These are phyloP conservation scores for Numenius arquata DNA, from an alignment of 2,113 vertebrate species.

Conservation along the genomic window DNA sequence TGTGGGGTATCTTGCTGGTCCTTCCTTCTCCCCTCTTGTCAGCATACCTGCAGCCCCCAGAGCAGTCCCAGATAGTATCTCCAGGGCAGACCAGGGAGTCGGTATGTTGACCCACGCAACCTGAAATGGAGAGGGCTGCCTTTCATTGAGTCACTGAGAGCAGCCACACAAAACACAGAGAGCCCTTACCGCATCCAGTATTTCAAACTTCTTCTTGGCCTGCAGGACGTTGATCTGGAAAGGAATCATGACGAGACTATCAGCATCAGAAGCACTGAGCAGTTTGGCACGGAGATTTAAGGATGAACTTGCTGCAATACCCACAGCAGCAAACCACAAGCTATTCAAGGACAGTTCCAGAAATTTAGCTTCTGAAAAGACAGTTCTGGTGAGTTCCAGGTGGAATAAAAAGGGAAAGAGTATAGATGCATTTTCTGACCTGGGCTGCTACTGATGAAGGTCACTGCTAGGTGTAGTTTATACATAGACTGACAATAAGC, in stretches of 20 bases:
- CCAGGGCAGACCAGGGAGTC: background rate
- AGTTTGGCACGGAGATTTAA: background rate
- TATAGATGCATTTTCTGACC: background rate
- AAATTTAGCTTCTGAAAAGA: background rate
- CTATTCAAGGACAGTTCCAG: background rate
- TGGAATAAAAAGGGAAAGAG: background rate
- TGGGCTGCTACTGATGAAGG: background rate
- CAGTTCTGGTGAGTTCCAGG: background rate
- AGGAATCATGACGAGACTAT: background rate
- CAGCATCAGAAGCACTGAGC: background rate
- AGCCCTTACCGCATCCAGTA: conserved; percentile 90
- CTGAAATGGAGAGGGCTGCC: background rate
- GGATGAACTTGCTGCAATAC: background rate
- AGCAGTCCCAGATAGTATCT: background rate
- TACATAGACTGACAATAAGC: background rate
- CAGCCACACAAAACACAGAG: background rate
- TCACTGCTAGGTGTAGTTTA: background rate
- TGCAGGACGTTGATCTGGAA: conserved; percentile 95
- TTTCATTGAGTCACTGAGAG: background rate
- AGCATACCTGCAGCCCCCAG: background rate
- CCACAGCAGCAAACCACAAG: background rate
- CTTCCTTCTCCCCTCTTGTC: background rate
- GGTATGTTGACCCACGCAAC: background rate
- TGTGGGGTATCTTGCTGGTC: background rate
- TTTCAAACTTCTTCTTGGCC: conserved; percentile 98